Base-by-base conservation (phyloP, 2,797 vertebrate genomes). In the Tapera naevia region DNA sequence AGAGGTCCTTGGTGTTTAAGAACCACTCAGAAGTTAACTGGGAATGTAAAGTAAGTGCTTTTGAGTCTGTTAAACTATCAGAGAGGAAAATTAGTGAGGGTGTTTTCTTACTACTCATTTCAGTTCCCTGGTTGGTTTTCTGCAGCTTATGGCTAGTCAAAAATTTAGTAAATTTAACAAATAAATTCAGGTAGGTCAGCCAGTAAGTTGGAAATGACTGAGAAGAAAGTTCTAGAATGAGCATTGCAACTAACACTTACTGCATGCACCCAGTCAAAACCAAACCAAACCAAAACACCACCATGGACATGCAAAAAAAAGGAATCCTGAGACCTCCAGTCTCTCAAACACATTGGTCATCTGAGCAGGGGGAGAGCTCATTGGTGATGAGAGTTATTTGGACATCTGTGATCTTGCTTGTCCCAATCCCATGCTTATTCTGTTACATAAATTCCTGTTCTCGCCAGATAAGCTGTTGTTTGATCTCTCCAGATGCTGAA, bases 41-140 rank as follows among this genome's bases (percentile, higher is more conserved):
- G 62, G n/a, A 91, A 91, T 66, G 82, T 51, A 84, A 90, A 51
- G 30, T 54, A 91, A 94, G 91, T 88, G 30, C 70, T 91, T 88
- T 74, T 28, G 58, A 57, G 60, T 62, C 86, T 73, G 66, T 71
- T 81, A 67, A 93, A 88, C 62, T 70, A 73, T 79, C 70, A 94
- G 58, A 86, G 88, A 66, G 9, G 7, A 88, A 90, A 89, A 93
- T 72, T 43, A 79, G 46, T 5, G n/a, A 88, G 46, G 16, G 35
- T 62, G 25, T 62, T 94, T 86, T 88, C 45, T 81, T 89, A 50
- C 72, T 83, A 75, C 81, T 88, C n/a, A 69, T 91, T 94, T 86
- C n/a, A 46, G 54, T 69, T 81, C 54, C 82, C 82, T 45, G 24
- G 57, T 3, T 86, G 70, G 57, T 79, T 81, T 93, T 83, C 43